Evolutionary conservation across 1,140 invertebrate genomes (phyloP), one percentile per base, ranked within the genome.

Genomic region (Procambarus clarkii): DNA sequence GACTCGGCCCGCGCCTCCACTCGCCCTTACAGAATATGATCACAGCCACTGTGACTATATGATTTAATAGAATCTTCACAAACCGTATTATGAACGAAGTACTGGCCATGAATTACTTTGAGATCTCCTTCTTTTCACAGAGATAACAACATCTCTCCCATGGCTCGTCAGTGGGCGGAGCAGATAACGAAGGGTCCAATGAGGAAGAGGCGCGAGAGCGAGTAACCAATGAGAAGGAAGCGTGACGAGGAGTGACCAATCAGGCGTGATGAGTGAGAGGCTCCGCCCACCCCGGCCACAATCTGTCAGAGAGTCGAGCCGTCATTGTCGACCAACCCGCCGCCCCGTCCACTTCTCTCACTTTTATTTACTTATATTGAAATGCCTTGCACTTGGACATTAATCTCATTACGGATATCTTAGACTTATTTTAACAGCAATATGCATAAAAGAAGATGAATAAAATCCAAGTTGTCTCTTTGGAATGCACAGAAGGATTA

Each of bases 51-150:
- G 88, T 84, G 80, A 91, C 88, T 84, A 24, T 21, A 91, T 91
- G 88, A 91, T 91, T 91, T 91, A 91, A 91, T 91, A 91, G 88
- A 91, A 84, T 91, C 88, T 91, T 91, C 81, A 91, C 74, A 71
- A 84, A 88, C 46, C 82, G 88, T 84, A 85, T 84, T 85, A 91
- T 91, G 81, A 77, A 78, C 71, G 64, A 76, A 84, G 88, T 83
- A 91, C 80, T 77, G 74, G n/a, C 88, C 88, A 85, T 91, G 88
- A 85, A 83, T 91, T 84, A 91, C 79, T 74, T 83, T 60, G 58
- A 64, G 45, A 44, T 69, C 71, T 60, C 80, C 60, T 45, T 76
- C 80, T 24, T 83, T 84, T 77, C 88, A 84, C 80, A 45, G 71
- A 64, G 64, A 82, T 74, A 69, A 91, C 80, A 69, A 77, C 77